Percentiles rank a stretch among this genome's conserved stretches.
Evolutionary conservation across 2,797 vertebrate species (phyloP).

Genomic region (Oophaga sylvatica): DNA sequence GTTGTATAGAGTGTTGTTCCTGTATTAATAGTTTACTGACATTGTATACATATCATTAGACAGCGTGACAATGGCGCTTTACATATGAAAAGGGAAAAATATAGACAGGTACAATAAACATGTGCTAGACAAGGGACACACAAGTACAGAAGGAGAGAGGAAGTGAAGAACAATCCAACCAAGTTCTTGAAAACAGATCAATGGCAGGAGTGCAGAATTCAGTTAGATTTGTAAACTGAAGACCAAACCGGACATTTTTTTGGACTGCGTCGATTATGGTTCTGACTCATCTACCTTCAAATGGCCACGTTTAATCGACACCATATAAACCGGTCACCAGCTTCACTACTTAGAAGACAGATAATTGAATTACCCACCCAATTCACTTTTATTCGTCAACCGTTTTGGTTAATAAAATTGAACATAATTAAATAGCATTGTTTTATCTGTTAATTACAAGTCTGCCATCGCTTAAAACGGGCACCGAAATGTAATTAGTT

Average conservation of each 20-base stretch:
- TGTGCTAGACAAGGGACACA: too few relatives aligned
- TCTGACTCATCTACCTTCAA: conserved; percentile 36
- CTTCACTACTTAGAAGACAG: conserved; percentile 2
- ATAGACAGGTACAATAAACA: too few relatives aligned
- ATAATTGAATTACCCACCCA: conserved; percentile 54
- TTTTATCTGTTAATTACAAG: conserved; percentile 57
- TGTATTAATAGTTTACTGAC: too few relatives aligned
- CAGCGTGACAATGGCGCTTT: too few relatives aligned
- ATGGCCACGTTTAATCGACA: neutral
- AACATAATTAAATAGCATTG: conserved; percentile 53
- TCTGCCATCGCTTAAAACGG: conserved; percentile 40
- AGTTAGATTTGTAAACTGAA: neutral
- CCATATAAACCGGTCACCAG: conserved; percentile 28
- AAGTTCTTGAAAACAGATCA: neutral
- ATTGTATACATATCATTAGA: too few relatives aligned
- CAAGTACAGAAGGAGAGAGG: too few relatives aligned
- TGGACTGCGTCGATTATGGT: neutral
- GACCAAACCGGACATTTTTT: neutral
- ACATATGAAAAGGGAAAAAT: too few relatives aligned
- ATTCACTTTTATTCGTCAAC: conserved; percentile 44
- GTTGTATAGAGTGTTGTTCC: too few relatives aligned
- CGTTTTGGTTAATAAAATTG: conserved; percentile 35
- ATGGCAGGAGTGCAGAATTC: neutral
- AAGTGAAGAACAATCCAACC: neutral
- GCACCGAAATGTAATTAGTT: conserved; percentile 46